Base-by-base conservation (phyloP, 2,888 invertebrate species). In the Choristoneura rosaceana region DNA sequence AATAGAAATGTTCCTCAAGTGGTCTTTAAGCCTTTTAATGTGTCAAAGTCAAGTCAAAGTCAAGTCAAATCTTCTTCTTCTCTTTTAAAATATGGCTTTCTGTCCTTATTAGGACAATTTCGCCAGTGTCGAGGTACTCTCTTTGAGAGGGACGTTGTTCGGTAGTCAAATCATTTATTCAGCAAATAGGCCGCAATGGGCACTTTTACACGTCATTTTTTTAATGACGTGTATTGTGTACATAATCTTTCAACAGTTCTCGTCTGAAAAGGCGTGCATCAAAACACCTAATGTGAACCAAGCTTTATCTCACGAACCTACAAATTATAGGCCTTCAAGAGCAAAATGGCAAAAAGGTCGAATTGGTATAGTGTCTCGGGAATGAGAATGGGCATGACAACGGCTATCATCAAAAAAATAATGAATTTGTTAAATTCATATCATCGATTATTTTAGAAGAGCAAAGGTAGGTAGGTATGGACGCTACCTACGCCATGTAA, bases 251-350 rank as follows among this genome's bases (percentile, higher is more conserved):
- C 55, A 25, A 10, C 8, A 52, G 3, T 17, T 52, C 15, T 52
- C 8, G 17, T 7, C 52, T 9, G 17, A 52, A 52, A 52, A 52
- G 17, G 50, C 15, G 8, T 17, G 60, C 34, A n/a, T 38, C 9
- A 17, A 10, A 55, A 12, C 25, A 3, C 25, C 5, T 25, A 25
- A 12, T 55, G 55, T 25, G 25, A 25, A 55, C 10, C 10, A 25
- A 9, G 10, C 55, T 25, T 55, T 55, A 25, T 17, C 25, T 25
- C 55, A 25, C 55, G 25, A 55, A 25, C 12, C 25, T 55, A 55
- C 55, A 55, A 55, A 55, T 55, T 55, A 55, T 55, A 55, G 55
- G 25, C 55, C 55, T 55, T 55, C 55, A 25, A 55, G 55, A 55
- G 25, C 25, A 55, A 55, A 25, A 55, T 55, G 25, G 55, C 17